Conservation (phyloP, 2,113 vertebrate genomes). For the Agapornis roseicollis region DNA sequence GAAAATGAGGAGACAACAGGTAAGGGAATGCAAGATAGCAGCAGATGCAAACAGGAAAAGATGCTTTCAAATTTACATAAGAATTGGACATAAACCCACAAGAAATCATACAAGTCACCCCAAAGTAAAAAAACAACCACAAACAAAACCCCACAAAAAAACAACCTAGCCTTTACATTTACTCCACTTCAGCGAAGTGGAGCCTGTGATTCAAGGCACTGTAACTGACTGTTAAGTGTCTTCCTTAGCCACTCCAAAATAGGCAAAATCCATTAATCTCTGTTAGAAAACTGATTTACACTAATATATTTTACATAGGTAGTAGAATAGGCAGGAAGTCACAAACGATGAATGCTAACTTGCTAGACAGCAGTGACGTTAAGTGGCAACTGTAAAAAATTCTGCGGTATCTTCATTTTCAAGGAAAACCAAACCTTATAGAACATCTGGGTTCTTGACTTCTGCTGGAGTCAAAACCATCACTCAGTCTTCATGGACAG, state of each 20-base stretch:
- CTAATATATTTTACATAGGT: not conserved
- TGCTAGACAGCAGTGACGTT: not conserved
- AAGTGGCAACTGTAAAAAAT: not conserved
- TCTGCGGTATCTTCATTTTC: not conserved
- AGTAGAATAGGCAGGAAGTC: not conserved
- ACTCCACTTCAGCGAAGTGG: not conserved
- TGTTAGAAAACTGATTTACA: not conserved
- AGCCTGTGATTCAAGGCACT: not conserved
- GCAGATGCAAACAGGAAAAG: not conserved
- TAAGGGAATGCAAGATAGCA: not conserved
- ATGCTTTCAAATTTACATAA: not conserved
- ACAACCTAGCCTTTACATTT: not conserved
- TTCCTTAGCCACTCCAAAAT: not conserved
- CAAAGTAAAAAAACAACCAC: not conserved
- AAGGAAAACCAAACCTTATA: not conserved
- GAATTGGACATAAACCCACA: not conserved
- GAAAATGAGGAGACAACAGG: not conserved
- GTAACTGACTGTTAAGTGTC: not conserved
- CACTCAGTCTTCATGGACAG: not conserved
- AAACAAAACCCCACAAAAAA: not conserved
- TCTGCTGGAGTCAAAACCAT: not conserved
- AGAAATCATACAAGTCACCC: not conserved
- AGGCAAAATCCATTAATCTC: not conserved
- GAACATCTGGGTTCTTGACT: not conserved
- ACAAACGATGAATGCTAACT: not conserved